phyloP scores from a whole-genome alignment of 2,797 vertebrate genomes.

The Tokudaia tokunoshimensis region DNA sequence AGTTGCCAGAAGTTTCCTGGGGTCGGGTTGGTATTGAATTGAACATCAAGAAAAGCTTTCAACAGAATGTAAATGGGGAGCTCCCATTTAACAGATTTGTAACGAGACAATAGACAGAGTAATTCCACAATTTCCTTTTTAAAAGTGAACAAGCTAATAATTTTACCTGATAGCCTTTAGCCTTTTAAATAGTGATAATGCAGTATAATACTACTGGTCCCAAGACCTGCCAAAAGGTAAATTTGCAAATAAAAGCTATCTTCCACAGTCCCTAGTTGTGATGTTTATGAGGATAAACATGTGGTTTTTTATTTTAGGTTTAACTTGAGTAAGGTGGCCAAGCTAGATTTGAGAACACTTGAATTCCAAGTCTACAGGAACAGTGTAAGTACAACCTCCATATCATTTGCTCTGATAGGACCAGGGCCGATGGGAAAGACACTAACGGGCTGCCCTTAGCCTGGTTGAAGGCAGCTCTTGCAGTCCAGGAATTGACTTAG shows the following conservation, averaged over 20 bases:
- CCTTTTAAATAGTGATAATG: conserved; percentile 45
- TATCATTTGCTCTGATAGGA: background rate
- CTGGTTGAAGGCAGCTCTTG: background rate
- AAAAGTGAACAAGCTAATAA: conserved; percentile 23
- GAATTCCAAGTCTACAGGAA: conserved; percentile 98
- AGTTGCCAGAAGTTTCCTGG: background rate
- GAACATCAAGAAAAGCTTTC: conserved; percentile 53
- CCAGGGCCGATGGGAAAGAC: background rate
- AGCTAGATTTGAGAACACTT: conserved; percentile 93
- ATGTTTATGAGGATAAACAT: conserved; percentile 32
- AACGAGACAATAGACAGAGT: conserved; percentile 36
- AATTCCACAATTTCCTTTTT: conserved; percentile 44
- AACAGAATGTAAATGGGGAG: background rate
- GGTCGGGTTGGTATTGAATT: background rate
- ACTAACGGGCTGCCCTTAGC: background rate
- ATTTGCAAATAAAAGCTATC: conserved; percentile 45
- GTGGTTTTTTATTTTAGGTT: conserved; percentile 89
- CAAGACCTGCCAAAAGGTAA: conserved; percentile 36
- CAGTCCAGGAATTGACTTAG: background rate
- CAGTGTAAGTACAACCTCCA: conserved; percentile 89
- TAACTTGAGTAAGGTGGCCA: conserved; percentile 93
- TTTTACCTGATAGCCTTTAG: background rate
- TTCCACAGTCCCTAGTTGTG: background rate
- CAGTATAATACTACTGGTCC: conserved; percentile 5
- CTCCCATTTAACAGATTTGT: conserved; percentile 1